Conservation (phyloP, 2,888 invertebrate species). For the Philereme transversata region DNA sequence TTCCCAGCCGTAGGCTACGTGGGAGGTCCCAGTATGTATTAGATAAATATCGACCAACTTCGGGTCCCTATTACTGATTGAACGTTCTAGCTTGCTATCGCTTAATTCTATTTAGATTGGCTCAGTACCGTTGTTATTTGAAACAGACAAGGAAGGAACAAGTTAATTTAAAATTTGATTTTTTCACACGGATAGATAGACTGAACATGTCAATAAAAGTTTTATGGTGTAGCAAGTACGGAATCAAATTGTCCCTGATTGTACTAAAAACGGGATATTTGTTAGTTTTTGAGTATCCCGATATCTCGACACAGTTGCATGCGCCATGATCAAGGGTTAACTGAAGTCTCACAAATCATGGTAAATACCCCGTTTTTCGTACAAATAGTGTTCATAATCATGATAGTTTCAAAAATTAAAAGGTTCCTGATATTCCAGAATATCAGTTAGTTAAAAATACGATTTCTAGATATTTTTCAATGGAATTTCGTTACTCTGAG, state of each 20-base stretch:
- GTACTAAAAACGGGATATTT: too few relatives aligned
- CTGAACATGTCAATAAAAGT: constrained; percentile 14
- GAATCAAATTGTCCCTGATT: constrained; percentile 1
- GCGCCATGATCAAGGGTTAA: too few relatives aligned
- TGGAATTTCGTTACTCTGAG: neutral
- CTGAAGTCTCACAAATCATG: too few relatives aligned
- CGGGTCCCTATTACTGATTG: constrained; percentile 33
- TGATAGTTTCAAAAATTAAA: too few relatives aligned
- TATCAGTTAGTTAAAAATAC: too few relatives aligned
- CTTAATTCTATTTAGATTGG: constrained; percentile 22
- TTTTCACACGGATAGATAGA: constrained; percentile 14
- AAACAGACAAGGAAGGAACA: constrained; percentile 10
- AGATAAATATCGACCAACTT: constrained; percentile 38
- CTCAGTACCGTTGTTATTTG: constrained; percentile 10
- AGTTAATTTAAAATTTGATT: constrained; percentile 20
- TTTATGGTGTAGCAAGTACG: constrained; percentile 12
- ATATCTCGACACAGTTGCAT: too few relatives aligned
- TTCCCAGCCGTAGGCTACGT: constrained; percentile 47
- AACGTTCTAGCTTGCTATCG: constrained; percentile 27
- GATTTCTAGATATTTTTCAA: too few relatives aligned
- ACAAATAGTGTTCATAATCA: too few relatives aligned
- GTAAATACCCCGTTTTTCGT: too few relatives aligned
- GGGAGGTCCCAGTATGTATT: constrained; percentile 54
- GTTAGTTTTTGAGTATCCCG: too few relatives aligned
- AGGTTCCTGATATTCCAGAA: too few relatives aligned